Conservation (phyloP, 2,888 invertebrate species). For the Neoascia interrupta region DNA sequence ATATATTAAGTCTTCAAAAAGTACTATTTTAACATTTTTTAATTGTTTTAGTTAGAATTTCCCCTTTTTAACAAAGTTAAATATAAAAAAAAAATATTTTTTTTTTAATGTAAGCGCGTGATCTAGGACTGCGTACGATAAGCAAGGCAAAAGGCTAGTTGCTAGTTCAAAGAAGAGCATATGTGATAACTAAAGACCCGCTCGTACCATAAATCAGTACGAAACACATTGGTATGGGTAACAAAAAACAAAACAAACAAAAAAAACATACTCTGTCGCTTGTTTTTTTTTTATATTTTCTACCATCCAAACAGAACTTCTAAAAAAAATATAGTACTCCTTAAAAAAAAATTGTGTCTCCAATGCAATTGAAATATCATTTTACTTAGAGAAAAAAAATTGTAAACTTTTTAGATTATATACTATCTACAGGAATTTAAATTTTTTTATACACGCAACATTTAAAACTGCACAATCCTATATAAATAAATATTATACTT, state of each 20-base stretch:
- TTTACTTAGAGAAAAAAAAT: conserved; percentile 10
- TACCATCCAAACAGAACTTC: too few relatives aligned
- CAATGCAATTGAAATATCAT: conserved; percentile 31
- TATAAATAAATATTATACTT: conserved; percentile 54
- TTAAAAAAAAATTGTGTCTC: conserved; percentile 40
- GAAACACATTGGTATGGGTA: conserved; percentile 17
- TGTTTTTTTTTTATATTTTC: conserved; percentile 12
- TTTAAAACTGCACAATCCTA: conserved; percentile 67
- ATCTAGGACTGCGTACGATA: too few relatives aligned
- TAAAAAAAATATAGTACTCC: conserved; percentile 13
- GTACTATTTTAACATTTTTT: too few relatives aligned
- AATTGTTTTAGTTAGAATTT: too few relatives aligned
- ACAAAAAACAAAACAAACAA: conserved; percentile 22
- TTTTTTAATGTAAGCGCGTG: too few relatives aligned
- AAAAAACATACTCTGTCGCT: conserved; percentile 48
- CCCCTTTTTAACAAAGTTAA: too few relatives aligned
- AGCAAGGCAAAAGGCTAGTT: conserved; percentile 2
- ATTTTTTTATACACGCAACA: conserved; percentile 66
- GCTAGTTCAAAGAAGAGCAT: conserved; percentile 54
- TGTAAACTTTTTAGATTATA: conserved; percentile 29
- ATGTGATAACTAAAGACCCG: conserved; percentile 57
- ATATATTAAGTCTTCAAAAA: too few relatives aligned
- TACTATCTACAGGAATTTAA: conserved; percentile 67
- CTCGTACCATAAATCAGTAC: conserved; percentile 33
- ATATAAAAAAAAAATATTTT: too few relatives aligned